A percentile compares a stretch with the other conserved stretches of the same genome.
Conservation (phyloP, 2,113 vertebrate genomes). For the Nansenia antarctica region DNA sequence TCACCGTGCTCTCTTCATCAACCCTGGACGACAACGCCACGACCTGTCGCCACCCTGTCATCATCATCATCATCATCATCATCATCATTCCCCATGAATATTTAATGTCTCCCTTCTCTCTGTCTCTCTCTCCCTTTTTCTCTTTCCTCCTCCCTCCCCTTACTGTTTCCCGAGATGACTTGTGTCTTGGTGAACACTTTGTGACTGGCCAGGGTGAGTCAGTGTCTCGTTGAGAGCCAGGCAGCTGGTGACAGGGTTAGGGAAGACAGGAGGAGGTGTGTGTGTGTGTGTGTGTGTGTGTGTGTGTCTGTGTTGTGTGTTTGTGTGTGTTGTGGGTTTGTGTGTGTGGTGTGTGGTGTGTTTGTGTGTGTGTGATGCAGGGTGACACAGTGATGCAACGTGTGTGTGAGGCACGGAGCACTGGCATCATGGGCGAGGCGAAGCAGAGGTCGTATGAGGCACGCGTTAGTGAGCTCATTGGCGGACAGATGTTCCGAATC, state of each 20-base stretch:
- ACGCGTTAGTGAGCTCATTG: not conserved
- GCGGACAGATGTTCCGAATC: conserved; percentile 1
- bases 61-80: conserved; percentile 22
- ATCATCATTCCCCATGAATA: conserved; percentile 60
- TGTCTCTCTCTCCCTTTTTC: conserved; percentile 3
- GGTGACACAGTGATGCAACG: not conserved
- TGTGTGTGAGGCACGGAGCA: conserved; percentile 1
- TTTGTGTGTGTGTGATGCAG: conserved; percentile 14
- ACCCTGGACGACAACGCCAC: conserved; percentile 13
- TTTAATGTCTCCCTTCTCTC: conserved; percentile 52
- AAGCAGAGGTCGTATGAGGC: not conserved
- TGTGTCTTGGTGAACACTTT: conserved; percentile 47
- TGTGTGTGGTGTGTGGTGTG: too few species aligned
- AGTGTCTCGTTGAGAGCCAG: conserved; percentile 12
- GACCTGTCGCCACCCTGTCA: not conserved
- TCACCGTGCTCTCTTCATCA: conserved; percentile 10
- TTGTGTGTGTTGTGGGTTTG: fast-evolving
- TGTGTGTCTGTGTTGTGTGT: not conserved
- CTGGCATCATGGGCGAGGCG: not conserved
- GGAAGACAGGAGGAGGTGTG: conserved; percentile 33
- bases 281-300: not conserved
- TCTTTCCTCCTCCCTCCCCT: conserved; percentile 1
- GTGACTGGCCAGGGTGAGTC: conserved; percentile 50
- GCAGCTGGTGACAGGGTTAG: conserved; percentile 37
- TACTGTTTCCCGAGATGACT: conserved; percentile 33